Base-by-base conservation (phyloP, 2,113 vertebrate species). In the Furnarius figulus region DNA sequence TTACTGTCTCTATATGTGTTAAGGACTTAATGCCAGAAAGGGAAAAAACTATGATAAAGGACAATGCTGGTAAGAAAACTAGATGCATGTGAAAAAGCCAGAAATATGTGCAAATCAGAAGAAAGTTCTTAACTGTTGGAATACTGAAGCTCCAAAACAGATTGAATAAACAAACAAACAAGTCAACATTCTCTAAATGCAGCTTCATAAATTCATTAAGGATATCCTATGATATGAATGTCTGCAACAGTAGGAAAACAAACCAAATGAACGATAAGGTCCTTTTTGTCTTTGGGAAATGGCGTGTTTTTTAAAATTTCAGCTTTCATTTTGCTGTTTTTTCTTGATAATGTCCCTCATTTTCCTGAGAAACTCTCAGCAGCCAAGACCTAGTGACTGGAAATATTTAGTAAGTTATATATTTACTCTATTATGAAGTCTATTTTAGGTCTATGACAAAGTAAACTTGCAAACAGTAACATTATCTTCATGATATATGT, bases 91-190 rank as follows among this genome's bases (percentile, higher is more conserved):
- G 52, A 92, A 89, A 40, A 31, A 91, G 39, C 24, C 70, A 75
- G 65, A 40, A 89, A 77, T 81, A 78, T 6, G 9, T 63, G 73
- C 33, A 89, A 95, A 93, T 71, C 6, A 55, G 76, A 77, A 90
- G 37, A 35, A 76, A 47, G 12, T 56, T 89, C 96, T 78, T 67
- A 78, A 63, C 35, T 59, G 24, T 39, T 87, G 52, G 33, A 59
- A 91, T 67, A 78, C 7, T 27, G 47, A 85, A 70, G 4, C 19
- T 85, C 30, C 52, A 75, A 65, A 78, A 30, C 9, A 68, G 47
- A 65, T 44, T 28, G 17, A 25, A 81, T 71, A 79, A 94, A 67
- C 9, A 93, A 89, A 33, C 27, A 89, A 93, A 62, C 9, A 67
- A 59, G 8, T 8, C 53, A 81, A 61, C 0, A 22, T 58, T 75